Evolutionary conservation across 2,888 invertebrate species (phyloP).

Genomic region (Melanophora roralis): DNA sequence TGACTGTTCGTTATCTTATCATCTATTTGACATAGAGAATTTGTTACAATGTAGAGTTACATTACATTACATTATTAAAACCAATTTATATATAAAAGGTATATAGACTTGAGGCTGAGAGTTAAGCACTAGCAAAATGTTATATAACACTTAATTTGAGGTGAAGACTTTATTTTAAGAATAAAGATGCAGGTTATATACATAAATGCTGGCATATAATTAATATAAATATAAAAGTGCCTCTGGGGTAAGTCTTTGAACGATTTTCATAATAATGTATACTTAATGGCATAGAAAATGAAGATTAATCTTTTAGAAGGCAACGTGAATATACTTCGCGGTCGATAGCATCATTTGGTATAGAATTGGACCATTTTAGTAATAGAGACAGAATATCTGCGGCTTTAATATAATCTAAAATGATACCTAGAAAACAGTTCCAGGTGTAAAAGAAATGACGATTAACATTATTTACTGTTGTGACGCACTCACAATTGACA

Average conservation of each 20-base stretch:
- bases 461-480: constrained; percentile 71
- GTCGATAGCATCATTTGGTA: constrained; percentile 76
- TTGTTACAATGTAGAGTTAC: no score
- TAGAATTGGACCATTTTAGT: constrained; percentile 75
- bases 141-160: no score
- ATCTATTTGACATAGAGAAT: no score
- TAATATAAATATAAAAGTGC: no score
- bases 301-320: constrained; percentile 71
- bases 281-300: not conserved
- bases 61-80: no score
- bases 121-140: no score
- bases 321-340: constrained; percentile 76
- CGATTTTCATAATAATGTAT: not conserved
- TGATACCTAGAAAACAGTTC: constrained; percentile 75
- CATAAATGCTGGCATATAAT: no score
- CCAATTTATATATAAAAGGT: no score
- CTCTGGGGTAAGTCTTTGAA: not conserved
- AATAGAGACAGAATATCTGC: constrained; percentile 72
- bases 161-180: no score
- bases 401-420: constrained; percentile 73
- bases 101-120: no score
- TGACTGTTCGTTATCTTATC: no score
- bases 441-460: constrained; percentile 76
- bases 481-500: constrained; percentile 74
- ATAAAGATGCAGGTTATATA: no score